Conservation (phyloP, 1,140 invertebrate genomes). For the Ctenoplectra terminalis region DNA sequence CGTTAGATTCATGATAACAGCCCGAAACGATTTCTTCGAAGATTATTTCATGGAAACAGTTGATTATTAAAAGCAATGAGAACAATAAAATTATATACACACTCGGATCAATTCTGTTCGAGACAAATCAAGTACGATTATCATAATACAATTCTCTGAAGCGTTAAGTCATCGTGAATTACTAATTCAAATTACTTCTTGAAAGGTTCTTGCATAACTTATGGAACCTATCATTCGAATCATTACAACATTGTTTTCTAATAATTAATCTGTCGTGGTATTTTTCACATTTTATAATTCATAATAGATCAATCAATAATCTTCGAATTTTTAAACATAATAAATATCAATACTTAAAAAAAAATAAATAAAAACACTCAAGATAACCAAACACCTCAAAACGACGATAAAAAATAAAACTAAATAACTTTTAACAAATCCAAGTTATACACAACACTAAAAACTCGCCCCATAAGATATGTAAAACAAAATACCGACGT, state of each 20-base stretch:
- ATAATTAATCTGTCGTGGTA: too few species aligned
- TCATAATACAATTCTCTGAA: slow-evolving; percentile 30
- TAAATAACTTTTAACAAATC: too few species aligned
- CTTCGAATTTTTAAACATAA: too few species aligned
- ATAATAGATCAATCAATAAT: too few species aligned
- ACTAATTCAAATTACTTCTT: slow-evolving; percentile 36
- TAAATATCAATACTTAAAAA: too few species aligned
- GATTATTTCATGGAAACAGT: neutral
- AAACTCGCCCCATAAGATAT: too few species aligned
- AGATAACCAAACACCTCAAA: too few species aligned
- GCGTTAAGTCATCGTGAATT: slow-evolving; percentile 18
- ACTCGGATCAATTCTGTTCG: neutral
- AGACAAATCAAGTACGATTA: slow-evolving; percentile 5
- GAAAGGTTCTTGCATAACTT: slow-evolving; percentile 10
- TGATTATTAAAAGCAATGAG: neutral
- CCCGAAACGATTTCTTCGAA: neutral
- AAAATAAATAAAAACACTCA: too few species aligned
- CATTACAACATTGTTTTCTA: neutral
- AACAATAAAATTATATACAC: slow-evolving; percentile 7
- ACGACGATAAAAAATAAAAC: too few species aligned
- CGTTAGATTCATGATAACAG: neutral
- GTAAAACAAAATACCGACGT: too few species aligned
- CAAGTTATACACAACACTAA: too few species aligned
- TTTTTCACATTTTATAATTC: too few species aligned
- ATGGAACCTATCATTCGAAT: slow-evolving; percentile 3